These are phyloP conservation scores for Enteromius argenteus DNA, from an alignment of 2,797 vertebrate genomes.

Conservation along the genomic window DNA sequence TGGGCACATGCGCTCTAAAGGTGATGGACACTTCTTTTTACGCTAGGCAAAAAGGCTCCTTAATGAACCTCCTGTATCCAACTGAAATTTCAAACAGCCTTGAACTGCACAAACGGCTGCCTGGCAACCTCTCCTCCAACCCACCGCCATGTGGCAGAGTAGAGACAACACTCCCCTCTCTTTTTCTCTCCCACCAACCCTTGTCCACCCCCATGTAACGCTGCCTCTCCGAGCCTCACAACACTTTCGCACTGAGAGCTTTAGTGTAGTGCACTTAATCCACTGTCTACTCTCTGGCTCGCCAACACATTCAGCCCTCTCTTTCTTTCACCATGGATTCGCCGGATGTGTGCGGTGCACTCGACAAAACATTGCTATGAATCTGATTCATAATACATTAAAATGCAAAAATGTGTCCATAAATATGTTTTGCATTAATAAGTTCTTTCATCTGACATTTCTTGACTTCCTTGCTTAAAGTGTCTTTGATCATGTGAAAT, in stretches of 20 bases:
- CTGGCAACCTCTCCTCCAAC: slow-evolving; percentile 63
- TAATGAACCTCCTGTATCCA: slow-evolving; percentile 70
- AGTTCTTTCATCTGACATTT: background rate
- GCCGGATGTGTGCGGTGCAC: background rate
- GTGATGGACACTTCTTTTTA: slow-evolving; percentile 62
- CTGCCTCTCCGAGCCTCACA: slow-evolving; percentile 66
- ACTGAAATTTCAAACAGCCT: slow-evolving; percentile 68
- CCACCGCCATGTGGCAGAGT: slow-evolving; percentile 53
- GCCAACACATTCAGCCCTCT: slow-evolving; percentile 29
- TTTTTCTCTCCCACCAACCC: slow-evolving; percentile 52
- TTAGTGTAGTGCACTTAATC: slow-evolving; percentile 74
- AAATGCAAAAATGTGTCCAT: background rate
- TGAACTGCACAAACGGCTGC: slow-evolving; percentile 70
- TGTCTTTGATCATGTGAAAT: background rate
- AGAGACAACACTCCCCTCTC: slow-evolving; percentile 47
- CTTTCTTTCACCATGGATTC: background rate
- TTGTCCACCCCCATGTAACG: slow-evolving; percentile 46
- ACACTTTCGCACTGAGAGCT: slow-evolving; percentile 61
- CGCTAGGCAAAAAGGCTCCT: slow-evolving; percentile 55
- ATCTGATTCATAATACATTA: background rate
- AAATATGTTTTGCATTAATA: background rate
- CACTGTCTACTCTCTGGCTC: slow-evolving; percentile 59
- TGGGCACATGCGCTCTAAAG: slow-evolving; percentile 48
- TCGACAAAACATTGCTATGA: background rate
- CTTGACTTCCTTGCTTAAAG: background rate